phyloP scores from a whole-genome alignment of 2,113 vertebrate genomes.

The Crotalus viridis region DNA sequence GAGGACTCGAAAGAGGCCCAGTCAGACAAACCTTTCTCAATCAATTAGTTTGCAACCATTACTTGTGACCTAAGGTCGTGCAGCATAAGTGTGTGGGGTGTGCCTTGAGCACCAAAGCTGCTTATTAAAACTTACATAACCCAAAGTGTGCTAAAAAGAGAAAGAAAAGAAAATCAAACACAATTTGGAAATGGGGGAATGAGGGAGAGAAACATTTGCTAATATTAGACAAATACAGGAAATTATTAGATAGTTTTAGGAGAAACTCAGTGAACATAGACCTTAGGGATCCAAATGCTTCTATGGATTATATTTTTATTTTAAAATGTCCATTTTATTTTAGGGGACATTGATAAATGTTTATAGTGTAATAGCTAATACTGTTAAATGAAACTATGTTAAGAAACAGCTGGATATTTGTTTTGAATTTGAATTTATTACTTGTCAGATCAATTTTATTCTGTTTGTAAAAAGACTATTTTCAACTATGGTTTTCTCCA shows the following conservation, averaged over 20 bases:
- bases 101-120: conserved; percentile 73
- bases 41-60: conserved; percentile 91
- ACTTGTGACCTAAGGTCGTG: conserved; percentile 90
- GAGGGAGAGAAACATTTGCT: conserved; percentile 32
- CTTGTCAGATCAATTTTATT: neutral
- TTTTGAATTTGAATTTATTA: neutral
- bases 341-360: neutral
- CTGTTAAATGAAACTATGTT: neutral
- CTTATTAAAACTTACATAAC: conserved; percentile 73
- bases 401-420: neutral
- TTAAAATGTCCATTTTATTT: neutral
- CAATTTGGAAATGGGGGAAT: conserved; percentile 16
- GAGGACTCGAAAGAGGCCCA: conserved; percentile 88
- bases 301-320: conserved; percentile 11
- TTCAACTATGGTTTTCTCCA: conserved; percentile 9
- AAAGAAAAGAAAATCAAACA: conserved; percentile 48
- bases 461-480: neutral
- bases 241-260: neutral
- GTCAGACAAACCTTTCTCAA: conserved; percentile 90
- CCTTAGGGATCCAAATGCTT: conserved; percentile 10
- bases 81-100: conserved; percentile 82
- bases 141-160: conserved; percentile 38
- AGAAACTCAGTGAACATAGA: conserved; percentile 18
- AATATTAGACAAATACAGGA: neutral
- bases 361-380: neutral